These are phyloP conservation scores for Heterotis niloticus DNA, from an alignment of 2,113 vertebrate species.

Conservation along the genomic window DNA sequence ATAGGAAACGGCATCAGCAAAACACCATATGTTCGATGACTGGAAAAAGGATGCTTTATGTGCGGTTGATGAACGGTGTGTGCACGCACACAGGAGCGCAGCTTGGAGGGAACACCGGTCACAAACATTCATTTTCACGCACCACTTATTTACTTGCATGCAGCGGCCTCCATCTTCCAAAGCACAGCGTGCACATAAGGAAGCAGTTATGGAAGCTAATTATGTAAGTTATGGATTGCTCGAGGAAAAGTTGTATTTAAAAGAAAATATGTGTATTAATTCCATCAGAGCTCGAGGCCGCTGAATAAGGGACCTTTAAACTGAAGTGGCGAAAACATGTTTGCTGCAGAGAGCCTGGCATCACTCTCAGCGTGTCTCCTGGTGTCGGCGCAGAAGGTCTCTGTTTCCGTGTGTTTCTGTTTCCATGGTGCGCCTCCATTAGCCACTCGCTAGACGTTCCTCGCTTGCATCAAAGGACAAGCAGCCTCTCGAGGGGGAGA, in stretches of 20 bases:
- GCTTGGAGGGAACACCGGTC: no score
- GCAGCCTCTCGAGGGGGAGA: conserved; percentile 34
- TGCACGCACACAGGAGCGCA: no score
- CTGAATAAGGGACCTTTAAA: background rate
- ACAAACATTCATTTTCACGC: no score
- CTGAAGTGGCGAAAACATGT: no score
- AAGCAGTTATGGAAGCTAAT: conserved; percentile 71
- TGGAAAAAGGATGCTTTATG: no score
- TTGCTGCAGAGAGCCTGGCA: background rate
- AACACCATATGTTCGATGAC: no score
- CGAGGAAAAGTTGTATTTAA: conserved; percentile 42
- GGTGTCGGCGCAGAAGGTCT: background rate
- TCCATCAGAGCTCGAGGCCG: conserved; percentile 34
- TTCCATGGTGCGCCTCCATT: background rate
- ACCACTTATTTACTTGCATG: no score
- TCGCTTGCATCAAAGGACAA: conserved; percentile 32
- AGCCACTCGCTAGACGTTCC: background rate
- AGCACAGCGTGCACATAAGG: conserved; percentile 47
- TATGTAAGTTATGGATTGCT: conserved; percentile 62
- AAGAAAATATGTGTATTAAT: conserved; percentile 50
- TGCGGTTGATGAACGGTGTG: no score
- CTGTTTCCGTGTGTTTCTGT: background rate
- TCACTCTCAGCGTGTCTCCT: background rate
- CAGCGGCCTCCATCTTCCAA: no score
- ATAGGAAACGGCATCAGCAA: no score